Base-by-base conservation (phyloP, 2,888 invertebrate genomes). In the Sarcophaga subvicina region DNA sequence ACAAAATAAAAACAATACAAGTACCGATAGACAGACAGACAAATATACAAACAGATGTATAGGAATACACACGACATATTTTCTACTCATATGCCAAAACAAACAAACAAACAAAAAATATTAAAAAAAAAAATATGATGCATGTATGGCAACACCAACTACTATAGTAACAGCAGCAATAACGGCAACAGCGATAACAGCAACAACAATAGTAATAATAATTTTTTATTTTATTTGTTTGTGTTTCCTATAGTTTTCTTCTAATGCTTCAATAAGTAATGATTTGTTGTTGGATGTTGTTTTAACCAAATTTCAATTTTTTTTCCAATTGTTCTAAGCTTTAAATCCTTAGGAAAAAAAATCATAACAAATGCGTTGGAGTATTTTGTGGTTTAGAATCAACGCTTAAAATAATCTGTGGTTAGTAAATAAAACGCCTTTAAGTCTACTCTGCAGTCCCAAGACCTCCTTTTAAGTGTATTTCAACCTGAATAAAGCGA, bases 121-220 rank as follows among this genome's bases (percentile, higher is more conserved):
- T 20, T 54, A n/a, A n/a, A 45, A 45, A 76, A 60, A 76, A 60
- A 20, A 63, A 76, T 67, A 77, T 85, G 81, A 80, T 81, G 60
- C 64, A 76, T 76, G 80, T 75, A 59, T 71, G 69, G 80, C 70
- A 83, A 83, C 72, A 83, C 66, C 66, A 82, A 78, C 77, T n/a
- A 62, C 47, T 69, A 45, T 22, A 69, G 60, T 69, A 45, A 69
- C 45, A 66, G 67, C 47, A 62, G 27, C 47, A 73, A 49, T n/a
- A 27, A 54, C 11, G 54, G 49, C 63, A 72, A 22, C 14, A 25
- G 12, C 5, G 0, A 27, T 3, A 27, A 37, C n/a, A n/a, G 6
- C 22, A 37, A 17, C 69, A 69, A 5, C 62, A 81, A 63, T 45
- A 82, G 59, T 37, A 71, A 1, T n/a, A 76, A 70, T 17, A 70